These are phyloP conservation scores for Limonius californicus DNA, from an alignment of 1,140 invertebrate species.

Conservation along the genomic window DNA sequence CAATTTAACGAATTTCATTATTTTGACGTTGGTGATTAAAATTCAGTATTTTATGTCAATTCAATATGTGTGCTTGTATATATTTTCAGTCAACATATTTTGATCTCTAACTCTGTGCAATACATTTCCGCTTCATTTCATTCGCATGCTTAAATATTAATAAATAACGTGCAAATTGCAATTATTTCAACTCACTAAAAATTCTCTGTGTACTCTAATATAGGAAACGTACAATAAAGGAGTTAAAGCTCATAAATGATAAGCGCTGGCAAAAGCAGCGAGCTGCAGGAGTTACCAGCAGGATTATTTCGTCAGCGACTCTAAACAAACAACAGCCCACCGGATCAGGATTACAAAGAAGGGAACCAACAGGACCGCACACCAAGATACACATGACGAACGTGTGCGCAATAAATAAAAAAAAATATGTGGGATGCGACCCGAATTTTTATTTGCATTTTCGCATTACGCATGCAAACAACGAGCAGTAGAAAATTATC, in stretches of 20 bases:
- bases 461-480: conserved; percentile 2
- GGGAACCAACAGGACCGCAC: not conserved
- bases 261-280: conserved; percentile 2
- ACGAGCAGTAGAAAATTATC: conserved; percentile 14
- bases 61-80: too few relatives aligned
- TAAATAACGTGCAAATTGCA: conserved; percentile 4
- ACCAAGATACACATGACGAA: not conserved
- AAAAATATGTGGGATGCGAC: not conserved
- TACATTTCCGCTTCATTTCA: too few relatives aligned
- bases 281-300: conserved; percentile 1
- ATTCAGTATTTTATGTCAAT: too few relatives aligned
- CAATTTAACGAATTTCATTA: too few relatives aligned
- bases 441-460: not conserved
- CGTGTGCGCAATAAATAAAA: not conserved
- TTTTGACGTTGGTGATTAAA: too few relatives aligned
- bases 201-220: not conserved
- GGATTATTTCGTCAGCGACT: conserved; percentile 10
- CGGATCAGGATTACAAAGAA: not conserved
- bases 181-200: not conserved
- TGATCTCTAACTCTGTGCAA: too few relatives aligned
- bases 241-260: conserved; percentile 10
- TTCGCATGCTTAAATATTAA: not conserved
- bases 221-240: conserved; percentile 1
- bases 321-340: conserved; percentile 2
- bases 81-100: too few relatives aligned